phyloP scores from a whole-genome alignment of 2,888 invertebrate species.

The Sisyra terminalis region DNA sequence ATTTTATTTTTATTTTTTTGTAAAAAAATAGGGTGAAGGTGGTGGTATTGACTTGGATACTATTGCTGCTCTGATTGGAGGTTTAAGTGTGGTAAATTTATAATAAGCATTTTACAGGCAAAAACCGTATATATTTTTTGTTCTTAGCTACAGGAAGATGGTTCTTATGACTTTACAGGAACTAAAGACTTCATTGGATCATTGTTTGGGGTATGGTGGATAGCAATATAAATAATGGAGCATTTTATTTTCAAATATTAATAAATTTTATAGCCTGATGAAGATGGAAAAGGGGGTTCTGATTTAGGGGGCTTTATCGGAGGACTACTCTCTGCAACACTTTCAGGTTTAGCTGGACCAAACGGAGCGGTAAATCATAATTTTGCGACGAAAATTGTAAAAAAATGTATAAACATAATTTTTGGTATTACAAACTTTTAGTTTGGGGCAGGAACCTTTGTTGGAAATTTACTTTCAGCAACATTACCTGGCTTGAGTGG shows the following conservation, averaged over 20 bases:
- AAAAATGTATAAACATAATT: background rate
- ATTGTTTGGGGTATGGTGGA: conserved; percentile 23
- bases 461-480: conserved; percentile 22
- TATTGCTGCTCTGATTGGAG: conserved; percentile 24
- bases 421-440: conserved; percentile 16
- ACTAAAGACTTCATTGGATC: conserved; percentile 23
- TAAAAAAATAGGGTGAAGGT: conserved; percentile 20
- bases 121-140: background rate
- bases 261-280: conserved; percentile 17
- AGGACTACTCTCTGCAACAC: conserved; percentile 24
- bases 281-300: conserved; percentile 24
- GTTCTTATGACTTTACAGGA: conserved; percentile 25
- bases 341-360: conserved; percentile 25
- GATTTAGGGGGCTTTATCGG: conserved; percentile 27
- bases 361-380: conserved; percentile 22
- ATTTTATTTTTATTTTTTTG: conserved; percentile 10
- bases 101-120: background rate
- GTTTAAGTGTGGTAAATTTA: conserved; percentile 23
- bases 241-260: conserved; percentile 4
- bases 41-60: conserved; percentile 26
- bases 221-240: conserved; percentile 2
- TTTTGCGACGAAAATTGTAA: background rate
- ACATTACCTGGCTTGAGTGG: conserved; percentile 26
- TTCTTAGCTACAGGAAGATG: conserved; percentile 24
- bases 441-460: conserved; percentile 25